phyloP scores from a whole-genome alignment of 2,797 vertebrate species.

The Podarcis siculus region DNA sequence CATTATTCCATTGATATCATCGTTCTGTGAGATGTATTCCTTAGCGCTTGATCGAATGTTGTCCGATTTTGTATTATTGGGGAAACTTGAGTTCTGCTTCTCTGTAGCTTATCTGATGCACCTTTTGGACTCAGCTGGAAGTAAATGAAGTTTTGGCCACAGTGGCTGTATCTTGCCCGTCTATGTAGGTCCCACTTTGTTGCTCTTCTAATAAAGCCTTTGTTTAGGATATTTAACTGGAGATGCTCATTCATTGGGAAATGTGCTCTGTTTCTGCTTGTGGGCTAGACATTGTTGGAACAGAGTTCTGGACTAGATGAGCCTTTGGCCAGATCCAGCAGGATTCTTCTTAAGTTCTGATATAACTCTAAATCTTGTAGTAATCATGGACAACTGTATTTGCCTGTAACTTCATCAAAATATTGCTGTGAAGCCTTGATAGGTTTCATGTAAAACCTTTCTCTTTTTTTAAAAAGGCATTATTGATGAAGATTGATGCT shows the following conservation, averaged over 20 bases:
- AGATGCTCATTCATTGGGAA: neutral
- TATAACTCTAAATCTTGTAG: neutral
- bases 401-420: neutral
- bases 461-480: slow-evolving; percentile 78
- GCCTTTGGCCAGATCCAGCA: too few relatives aligned
- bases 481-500: slow-evolving; percentile 99
- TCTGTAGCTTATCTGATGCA: neutral
- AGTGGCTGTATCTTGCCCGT: neutral
- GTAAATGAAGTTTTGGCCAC: neutral
- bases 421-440: neutral
- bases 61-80: neutral
- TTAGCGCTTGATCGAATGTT: neutral
- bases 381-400: neutral
- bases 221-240: neutral
- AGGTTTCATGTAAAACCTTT: neutral
- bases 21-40: neutral
- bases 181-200: neutral
- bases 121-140: neutral
- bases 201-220: neutral
- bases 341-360: too few relatives aligned
- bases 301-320: too few relatives aligned
- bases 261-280: too few relatives aligned
- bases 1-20: slow-evolving; percentile 18
- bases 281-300: too few relatives aligned
- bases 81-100: neutral